Conservation (phyloP, 2,797 vertebrate species). For the Eupleurogrammus muticus region DNA sequence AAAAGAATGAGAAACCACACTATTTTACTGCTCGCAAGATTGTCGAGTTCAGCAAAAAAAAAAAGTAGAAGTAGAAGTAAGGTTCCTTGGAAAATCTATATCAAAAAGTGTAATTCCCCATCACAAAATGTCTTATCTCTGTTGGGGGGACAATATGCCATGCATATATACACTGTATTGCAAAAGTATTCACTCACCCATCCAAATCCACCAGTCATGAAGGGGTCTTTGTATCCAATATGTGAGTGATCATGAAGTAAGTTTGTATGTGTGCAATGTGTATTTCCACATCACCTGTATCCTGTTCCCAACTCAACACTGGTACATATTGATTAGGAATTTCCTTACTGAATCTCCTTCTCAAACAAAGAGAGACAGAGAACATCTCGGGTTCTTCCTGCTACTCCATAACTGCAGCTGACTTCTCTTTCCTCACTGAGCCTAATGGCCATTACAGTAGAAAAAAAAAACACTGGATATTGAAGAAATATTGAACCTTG, state of each 20-base stretch:
- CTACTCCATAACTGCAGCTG: constrained; percentile 19
- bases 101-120: no score
- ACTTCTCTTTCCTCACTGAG: constrained; percentile 5
- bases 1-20: no score
- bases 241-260: constrained; percentile 14
- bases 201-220: background rate
- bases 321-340: constrained; percentile 35
- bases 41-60: no score
- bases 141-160: no score
- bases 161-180: no score
- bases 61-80: no score
- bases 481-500: no score
- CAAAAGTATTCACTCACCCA: no score
- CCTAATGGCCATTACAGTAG: background rate
- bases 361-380: constrained; percentile 12
- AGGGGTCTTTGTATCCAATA: background rate
- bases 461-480: background rate
- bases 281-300: constrained; percentile 20
- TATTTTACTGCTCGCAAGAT: no score
- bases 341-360: constrained; percentile 19
- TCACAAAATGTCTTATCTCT: no score
- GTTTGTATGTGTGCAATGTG: background rate
- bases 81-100: no score
- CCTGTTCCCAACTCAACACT: constrained; percentile 20
- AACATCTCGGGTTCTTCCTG: constrained; percentile 25